Base-by-base conservation (phyloP, 2,888 invertebrate species). In the Chironomus riparius region DNA sequence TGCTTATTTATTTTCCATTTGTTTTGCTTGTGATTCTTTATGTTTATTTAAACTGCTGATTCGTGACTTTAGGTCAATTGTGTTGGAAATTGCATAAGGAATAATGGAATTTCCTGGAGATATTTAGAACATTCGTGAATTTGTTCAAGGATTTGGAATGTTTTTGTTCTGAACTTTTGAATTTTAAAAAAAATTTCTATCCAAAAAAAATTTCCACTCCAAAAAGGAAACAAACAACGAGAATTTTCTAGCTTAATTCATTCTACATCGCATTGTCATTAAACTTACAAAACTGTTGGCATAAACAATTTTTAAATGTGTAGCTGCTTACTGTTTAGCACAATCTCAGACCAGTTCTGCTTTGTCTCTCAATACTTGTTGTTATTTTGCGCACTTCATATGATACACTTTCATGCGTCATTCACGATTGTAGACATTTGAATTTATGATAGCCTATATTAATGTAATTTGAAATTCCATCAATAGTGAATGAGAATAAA, bases 371-470 rank as follows among this genome's bases (percentile, higher is more conserved):
- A 56, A 56, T 56, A 6, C 56, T 18, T 56, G n/a, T 56, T 56
- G 7, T 56, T 69, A 15, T 47, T 70, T 70, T 47, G 70, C 70
- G 47, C 15, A 70, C 15, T 47, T 70, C 70, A 70, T 47, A 47
- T 70, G 71, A 71, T 71, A 71, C 71, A 71, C 71, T 71, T 71
- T 71, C 22, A 47, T 50, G 28, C 22, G 71, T 71, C 71, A 24
- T 50, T 71, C 71, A 71, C 56, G 50, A 71, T 71, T 50, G 47
- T 50, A 22, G 71, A 71, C 71, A 71, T 71, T 71, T 56, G 56
- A 56, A 56, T 56, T 56, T 56, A 56, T 56, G 56, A 56, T 38
- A 38, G 38, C 10, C 38, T 38, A 10, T 38, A 38, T 38, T 38
- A 38, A 38, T 38, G 38, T 38, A 38, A 38, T 38, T 38, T 38